Base-by-base conservation (phyloP, 2,888 invertebrate species). In the Sphecodes monilicornis region DNA sequence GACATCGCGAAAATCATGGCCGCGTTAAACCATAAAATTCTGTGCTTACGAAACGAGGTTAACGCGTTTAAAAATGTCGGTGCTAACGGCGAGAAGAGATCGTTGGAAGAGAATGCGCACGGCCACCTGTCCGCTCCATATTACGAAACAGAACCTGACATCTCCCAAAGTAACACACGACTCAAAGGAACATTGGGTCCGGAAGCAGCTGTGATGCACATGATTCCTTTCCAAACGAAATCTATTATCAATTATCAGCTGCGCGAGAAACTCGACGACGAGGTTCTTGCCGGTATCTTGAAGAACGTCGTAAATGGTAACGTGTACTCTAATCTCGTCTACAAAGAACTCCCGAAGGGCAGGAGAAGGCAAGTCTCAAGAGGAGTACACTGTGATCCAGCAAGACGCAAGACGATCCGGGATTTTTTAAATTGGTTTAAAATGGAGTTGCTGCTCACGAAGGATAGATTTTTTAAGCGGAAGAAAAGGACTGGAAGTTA, bases 331-430 rank as follows among this genome's bases (percentile, higher is more conserved):
- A 26, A 68, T 1, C 22, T n/a, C 41, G 22, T 50, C n/a, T 10
- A 18, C 11, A 26, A 5, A 13, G 54, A 71, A 29, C 5, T 22
- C 11, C 8, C 11, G 18, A 85, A 76, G 71, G 75, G 39, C 64
- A 84, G 69, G 36, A 88, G 39, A 64, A 91, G 90, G 57, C 90
- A 78, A 50, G 90, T 91, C 71, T 92, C 91, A 6, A 82, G 90
- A 43, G 91, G 91, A 4, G 83, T 90, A 10, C 92, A 92, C 36
- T 91, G 80, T 36, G 82, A 90, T 8, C 36, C 16, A 18, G n/a
- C 36, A 22, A 72, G 74, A 2, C 60, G 43, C 16, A 83, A 79
- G n/a, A 77, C 39, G n/a, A 79, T 76, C 16, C 70, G 69, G 54
- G 81, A 22, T 39, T 76, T 83, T 32, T 77, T 87, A 6, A 86